These are phyloP conservation scores for Apodemia zela DNA, from an alignment of 2,888 invertebrate genomes.

Conservation along the genomic window DNA sequence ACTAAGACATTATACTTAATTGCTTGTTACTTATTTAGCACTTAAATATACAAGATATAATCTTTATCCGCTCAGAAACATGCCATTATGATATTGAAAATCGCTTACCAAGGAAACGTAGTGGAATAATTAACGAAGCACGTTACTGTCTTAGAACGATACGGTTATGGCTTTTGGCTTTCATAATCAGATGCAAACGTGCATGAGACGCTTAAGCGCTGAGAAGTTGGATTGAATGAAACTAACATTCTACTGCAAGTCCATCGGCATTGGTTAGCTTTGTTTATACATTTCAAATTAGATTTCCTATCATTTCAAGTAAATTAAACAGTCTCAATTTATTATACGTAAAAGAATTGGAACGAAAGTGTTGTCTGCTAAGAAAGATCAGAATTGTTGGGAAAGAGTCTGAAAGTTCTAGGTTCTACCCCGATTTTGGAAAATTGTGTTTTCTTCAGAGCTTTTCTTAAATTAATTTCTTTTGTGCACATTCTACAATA, in stretches of 20 bases:
- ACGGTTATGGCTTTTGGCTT: constrained; percentile 4
- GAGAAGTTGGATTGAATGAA: constrained; percentile 4
- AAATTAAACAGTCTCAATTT: too few species aligned
- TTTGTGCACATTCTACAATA: too few species aligned
- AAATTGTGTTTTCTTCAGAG: too few species aligned
- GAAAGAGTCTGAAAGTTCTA: too few species aligned
- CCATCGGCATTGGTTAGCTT: not conserved
- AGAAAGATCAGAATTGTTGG: too few species aligned
- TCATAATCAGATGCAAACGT: constrained; percentile 8
- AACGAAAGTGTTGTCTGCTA: too few species aligned
- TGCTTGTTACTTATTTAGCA: not conserved
- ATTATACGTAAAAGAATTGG: too few species aligned
- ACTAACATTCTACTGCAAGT: not conserved
- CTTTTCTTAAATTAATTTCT: too few species aligned
- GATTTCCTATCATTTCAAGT: not conserved
- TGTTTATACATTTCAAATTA: not conserved
- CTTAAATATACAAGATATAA: not conserved
- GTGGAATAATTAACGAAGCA: constrained; percentile 4
- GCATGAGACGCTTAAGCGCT: not conserved
- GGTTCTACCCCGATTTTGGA: too few species aligned
- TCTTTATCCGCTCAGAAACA: not conserved
- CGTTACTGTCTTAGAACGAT: constrained; percentile 10
- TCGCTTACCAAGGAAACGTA: constrained; percentile 10
- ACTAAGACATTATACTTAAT: not conserved
- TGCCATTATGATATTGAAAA: constrained; percentile 10